Conservation (phyloP, 2,113 vertebrate species). For the Donacobius atricapilla region DNA sequence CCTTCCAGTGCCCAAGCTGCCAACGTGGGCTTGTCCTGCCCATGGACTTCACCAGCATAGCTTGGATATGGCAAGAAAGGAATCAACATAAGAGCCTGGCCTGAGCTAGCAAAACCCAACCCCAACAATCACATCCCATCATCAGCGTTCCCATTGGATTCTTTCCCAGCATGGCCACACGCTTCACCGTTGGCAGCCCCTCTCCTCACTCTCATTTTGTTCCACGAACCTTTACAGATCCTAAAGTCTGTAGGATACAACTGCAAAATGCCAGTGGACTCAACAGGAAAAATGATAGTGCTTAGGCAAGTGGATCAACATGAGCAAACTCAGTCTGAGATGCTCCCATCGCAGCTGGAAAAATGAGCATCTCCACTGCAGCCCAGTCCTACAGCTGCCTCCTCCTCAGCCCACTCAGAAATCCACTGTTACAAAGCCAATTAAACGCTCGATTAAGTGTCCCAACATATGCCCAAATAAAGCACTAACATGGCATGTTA, state of each 20-base stretch:
- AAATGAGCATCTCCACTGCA: neutral
- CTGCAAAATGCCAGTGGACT: neutral
- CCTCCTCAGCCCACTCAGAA: neutral
- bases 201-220: neutral
- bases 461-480: conserved; percentile 30
- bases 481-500: neutral
- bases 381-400: neutral
- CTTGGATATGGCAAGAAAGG: neutral
- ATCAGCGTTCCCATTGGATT: fast-evolving
- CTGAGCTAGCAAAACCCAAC: neutral
- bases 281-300: fast-evolving
- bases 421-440: conserved; percentile 37
- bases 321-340: neutral
- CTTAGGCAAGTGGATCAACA: neutral
- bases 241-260: neutral
- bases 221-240: neutral
- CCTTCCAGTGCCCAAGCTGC: neutral
- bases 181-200: fast-evolving
- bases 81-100: neutral
- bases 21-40: fast-evolving
- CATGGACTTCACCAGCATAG: neutral
- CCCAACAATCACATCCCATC: neutral
- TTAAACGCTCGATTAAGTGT: conserved; percentile 54
- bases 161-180: neutral
- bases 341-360: neutral